Conservation (phyloP, 2,888 invertebrate genomes). For the Lochmaea crataegi region DNA sequence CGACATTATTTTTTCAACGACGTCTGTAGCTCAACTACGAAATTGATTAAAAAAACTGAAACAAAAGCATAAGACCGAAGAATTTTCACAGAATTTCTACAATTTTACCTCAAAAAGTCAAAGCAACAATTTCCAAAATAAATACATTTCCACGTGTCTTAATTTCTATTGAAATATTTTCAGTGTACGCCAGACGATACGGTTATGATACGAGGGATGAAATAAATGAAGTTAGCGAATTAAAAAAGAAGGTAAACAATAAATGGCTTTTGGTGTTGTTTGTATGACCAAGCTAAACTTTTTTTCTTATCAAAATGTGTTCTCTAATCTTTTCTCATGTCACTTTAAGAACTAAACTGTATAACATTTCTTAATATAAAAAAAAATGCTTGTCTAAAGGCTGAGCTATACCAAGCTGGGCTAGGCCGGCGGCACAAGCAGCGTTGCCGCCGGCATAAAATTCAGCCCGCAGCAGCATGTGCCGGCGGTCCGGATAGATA, state of each 20-base stretch:
- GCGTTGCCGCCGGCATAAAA: too few relatives aligned
- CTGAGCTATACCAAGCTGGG: too few relatives aligned
- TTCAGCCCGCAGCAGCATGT: too few relatives aligned
- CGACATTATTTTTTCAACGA: not conserved
- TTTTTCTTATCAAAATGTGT: not conserved
- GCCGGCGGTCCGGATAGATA: too few relatives aligned
- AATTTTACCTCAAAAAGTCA: too few relatives aligned
- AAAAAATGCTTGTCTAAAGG: too few relatives aligned
- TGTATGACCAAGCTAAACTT: not conserved
- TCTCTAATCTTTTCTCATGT: not conserved
- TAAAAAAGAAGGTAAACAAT: slow-evolving; percentile 41
- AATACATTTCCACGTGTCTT: not conserved
- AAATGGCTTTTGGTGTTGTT: not conserved
- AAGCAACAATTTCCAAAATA: too few relatives aligned
- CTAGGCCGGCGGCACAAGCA: too few relatives aligned
- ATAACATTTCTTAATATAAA: not conserved
- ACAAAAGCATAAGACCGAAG: too few relatives aligned
- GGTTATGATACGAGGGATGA: slow-evolving; percentile 46
- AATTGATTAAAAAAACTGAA: too few relatives aligned
- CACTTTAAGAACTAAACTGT: not conserved
- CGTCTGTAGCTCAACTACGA: too few relatives aligned
- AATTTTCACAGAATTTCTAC: too few relatives aligned
- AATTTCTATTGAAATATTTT: slow-evolving; percentile 4
- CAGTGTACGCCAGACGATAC: slow-evolving; percentile 55
- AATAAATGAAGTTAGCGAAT: slow-evolving; percentile 42